Percentiles rank a stretch among this genome's conserved stretches.
phyloP scores from a whole-genome alignment of 1,140 invertebrate species.

The Penaeus chinensis region DNA sequence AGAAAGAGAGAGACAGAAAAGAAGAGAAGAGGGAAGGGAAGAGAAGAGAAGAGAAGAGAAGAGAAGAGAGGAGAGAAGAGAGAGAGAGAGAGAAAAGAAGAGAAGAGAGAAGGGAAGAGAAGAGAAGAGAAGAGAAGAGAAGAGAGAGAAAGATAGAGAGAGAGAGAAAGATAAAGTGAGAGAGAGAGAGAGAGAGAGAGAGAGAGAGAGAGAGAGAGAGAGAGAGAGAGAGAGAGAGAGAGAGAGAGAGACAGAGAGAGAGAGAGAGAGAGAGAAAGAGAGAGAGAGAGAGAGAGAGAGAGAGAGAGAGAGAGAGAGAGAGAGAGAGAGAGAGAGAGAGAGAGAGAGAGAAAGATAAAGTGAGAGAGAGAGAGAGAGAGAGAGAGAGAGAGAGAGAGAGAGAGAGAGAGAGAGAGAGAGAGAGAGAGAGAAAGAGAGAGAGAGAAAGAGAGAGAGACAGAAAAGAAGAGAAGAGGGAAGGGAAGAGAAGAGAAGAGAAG shows the following conservation, averaged over 20 bases:
- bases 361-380: background rate
- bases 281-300: too few relatives aligned
- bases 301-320: background rate
- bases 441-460: background rate
- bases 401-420: background rate
- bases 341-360: background rate
- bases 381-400: background rate
- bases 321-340: conserved; percentile 3
- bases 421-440: background rate
- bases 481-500: background rate
- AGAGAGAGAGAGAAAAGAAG: too few relatives aligned
- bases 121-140: too few relatives aligned
- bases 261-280: background rate
- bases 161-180: background rate
- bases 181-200: background rate
- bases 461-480: background rate
- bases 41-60: too few relatives aligned
- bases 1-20: too few relatives aligned
- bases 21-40: too few relatives aligned
- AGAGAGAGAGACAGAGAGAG: background rate
- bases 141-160: background rate
- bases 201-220: background rate
- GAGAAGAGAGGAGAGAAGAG: too few relatives aligned
- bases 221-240: background rate
- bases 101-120: too few relatives aligned